Base-by-base conservation (phyloP, 2,797 vertebrate genomes). In the Parotocinclus haroldoi region DNA sequence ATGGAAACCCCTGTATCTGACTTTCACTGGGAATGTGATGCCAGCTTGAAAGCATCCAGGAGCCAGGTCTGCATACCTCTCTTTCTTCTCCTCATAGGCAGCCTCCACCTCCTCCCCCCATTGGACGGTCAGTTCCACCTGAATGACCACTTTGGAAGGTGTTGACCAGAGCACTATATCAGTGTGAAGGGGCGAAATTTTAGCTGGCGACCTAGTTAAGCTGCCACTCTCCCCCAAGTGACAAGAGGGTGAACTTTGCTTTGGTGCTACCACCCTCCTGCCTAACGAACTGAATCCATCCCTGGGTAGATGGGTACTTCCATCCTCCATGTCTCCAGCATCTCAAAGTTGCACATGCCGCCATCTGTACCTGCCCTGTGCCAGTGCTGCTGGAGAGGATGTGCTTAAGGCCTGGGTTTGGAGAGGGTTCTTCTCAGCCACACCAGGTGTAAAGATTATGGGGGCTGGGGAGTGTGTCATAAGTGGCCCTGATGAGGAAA, bases 91-190 rank as follows among this genome's bases (percentile, higher is more conserved):
- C 19, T 57, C 55, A 42, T 57, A 17, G 10, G 55, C 55, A 37
- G 40, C 55, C 10, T 57, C 37, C 13, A 57, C 9, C 1, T n/a
- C 7, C 14, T 10, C n/a, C 14, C 42, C 38, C 52, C n/a, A 57
- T 2, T 37, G 55, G 40, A 57, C 49, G 9, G 52, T 57, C 7
- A 69, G 59, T 12, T 69, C 40, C 0, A 51, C 1, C 13, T 57
- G 42, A 27, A 27, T 50, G 7, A 18, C 7, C 40, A 36, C 10
- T 17, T 56, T 56, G 0, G 7, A 4, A 13, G 27, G 37, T 9
- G n/a, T 19, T 12, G 51, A 16, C 19, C n/a, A 46, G 4, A 37
- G 39, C 6, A 65, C 10, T 4, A 45, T 8, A 10, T 54, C 52
- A 7, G 19, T 64, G 50, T 36, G 18, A 3, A 7, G 17, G 17